Evolutionary conservation across 2,888 invertebrate species (phyloP), one percentile per base, ranked within the genome.

Genomic region (Melolontha melolontha): DNA sequence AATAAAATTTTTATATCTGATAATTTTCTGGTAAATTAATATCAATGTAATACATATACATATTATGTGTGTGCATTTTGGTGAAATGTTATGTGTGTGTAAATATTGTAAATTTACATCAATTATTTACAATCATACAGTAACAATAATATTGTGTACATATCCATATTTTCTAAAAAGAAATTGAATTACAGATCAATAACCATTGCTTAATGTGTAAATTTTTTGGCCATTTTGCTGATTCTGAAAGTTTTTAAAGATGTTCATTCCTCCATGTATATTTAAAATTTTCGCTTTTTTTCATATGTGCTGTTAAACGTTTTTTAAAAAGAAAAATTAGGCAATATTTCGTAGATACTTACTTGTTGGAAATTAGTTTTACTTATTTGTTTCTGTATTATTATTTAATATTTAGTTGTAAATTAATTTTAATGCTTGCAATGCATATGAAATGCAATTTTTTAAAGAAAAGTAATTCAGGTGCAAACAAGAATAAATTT

Each of bases 81-180:
- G 40, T 65, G 71, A 71, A 70, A 71, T 75, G 72, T 73, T 72
- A 74, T 72, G 64, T 72, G 62, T 76, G 73, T 76, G 74, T 75
- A 75, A 72, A 75, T 75, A 74, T 71, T 73, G 69, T 69, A 69
- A 63, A 69, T 47, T 73, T 70, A 71, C 70, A 74, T 71, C 70
- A 70, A 73, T 72, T 70, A 72, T 70, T 75, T 73, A 75, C 72
- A 75, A 76, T 75, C 74, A 76, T 78, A 77, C 76, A 77, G 77
- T 76, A 75, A 76, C 74, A 68, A 57, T n/a, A n/a, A n/a, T 70
- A 66, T 70, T 72, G 49, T 75, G 74, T 76, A 75, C 75, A 77
- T 77, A 76, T 74, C 75, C 71, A 69, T 67, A 71, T 67, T 70
- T 70, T 69, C 65, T 71, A 65, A 70, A 40, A 12, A 66, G 70